A percentile compares a stretch with the other conserved stretches of the same genome.
These are phyloP conservation scores for Physocephala rufipes DNA, from an alignment of 2,888 invertebrate genomes.

Conservation along the genomic window DNA sequence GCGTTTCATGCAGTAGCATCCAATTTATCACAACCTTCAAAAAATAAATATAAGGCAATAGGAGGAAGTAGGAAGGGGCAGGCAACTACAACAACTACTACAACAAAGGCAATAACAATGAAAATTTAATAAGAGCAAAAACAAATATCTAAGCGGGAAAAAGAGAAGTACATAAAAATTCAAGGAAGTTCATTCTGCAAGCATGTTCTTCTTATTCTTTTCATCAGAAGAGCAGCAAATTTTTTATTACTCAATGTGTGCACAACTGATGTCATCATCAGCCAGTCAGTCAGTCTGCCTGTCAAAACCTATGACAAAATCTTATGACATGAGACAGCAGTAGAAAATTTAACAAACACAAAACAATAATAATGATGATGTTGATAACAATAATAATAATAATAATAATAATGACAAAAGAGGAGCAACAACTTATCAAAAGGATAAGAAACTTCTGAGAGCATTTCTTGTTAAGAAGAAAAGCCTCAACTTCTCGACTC, in stretches of 20 bases:
- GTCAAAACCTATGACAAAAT: background rate
- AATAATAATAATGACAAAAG: background rate
- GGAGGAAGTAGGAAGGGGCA: background rate
- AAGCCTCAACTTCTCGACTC: too few species aligned
- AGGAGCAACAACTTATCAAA: slow-evolving; percentile 14
- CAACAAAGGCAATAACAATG: background rate
- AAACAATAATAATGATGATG: background rate
- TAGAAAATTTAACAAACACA: too few species aligned
- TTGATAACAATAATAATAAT: background rate
- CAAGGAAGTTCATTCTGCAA: too few species aligned
- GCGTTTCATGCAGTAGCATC: background rate
- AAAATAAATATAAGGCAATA: background rate
- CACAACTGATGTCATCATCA: too few species aligned
- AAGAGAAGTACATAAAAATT: too few species aligned
- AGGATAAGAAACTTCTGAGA: slow-evolving; percentile 22
- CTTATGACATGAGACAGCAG: too few species aligned
- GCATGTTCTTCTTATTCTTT: too few species aligned
- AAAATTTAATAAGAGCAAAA: background rate
- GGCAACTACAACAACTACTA: background rate
- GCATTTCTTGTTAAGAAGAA: background rate
- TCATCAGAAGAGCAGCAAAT: too few species aligned
- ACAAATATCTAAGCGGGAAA: too few species aligned
- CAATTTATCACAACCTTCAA: background rate
- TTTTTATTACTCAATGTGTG: too few species aligned
- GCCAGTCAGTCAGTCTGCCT: background rate